Percentiles rank a stretch among this genome's conserved stretches.
These are phyloP conservation scores for Etia nguti DNA, from an alignment of 2,113 vertebrate species.

Conservation along the genomic window DNA sequence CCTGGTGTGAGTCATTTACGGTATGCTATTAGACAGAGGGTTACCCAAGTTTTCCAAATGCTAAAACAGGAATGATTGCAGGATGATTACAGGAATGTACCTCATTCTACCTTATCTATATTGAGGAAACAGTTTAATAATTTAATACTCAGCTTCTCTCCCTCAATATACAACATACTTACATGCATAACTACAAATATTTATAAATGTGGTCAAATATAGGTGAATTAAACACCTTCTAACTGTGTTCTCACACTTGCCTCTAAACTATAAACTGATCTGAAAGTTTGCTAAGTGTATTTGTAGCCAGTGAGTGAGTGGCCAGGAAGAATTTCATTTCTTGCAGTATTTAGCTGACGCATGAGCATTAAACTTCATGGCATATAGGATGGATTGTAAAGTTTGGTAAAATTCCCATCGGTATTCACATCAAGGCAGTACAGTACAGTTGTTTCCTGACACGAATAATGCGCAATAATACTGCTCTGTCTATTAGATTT, in stretches of 20 bases:
- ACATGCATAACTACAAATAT: not conserved
- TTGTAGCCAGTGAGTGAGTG: not conserved
- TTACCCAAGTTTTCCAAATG: slow-evolving; percentile 39
- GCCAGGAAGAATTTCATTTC: not conserved
- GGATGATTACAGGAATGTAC: not conserved
- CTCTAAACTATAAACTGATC: not conserved
- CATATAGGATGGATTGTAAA: not conserved
- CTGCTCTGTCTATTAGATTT: not conserved
- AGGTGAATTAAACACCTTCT: not conserved
- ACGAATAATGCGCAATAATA: not conserved
- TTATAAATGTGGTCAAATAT: not conserved
- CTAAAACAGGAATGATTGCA: slow-evolving; percentile 1
- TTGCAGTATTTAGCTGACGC: not conserved
- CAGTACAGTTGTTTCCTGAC: not conserved
- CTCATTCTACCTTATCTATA: not conserved
- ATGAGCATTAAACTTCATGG: not conserved
- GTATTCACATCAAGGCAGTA: not conserved
- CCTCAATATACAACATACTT: not conserved
- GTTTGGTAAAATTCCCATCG: not conserved
- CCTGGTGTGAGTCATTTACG: slow-evolving; percentile 55
- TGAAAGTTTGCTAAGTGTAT: not conserved
- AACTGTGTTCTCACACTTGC: not conserved
- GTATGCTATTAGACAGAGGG: slow-evolving; percentile 46
- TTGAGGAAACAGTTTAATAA: not conserved
- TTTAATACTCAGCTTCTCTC: not conserved